phyloP scores from a whole-genome alignment of 2,888 invertebrate species.

The Protodeltote pygarga region DNA sequence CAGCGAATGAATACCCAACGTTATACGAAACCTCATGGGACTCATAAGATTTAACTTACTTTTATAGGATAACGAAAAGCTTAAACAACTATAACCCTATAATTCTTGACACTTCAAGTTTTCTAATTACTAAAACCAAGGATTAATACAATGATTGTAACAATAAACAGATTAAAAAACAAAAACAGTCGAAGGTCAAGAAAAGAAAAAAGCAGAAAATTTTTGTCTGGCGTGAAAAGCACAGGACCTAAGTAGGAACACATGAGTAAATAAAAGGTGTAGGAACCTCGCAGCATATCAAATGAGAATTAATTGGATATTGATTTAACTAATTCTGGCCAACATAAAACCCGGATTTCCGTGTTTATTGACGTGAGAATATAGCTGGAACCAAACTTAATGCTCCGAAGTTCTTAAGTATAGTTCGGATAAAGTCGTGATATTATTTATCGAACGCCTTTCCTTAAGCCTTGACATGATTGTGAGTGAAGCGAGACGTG shows the following conservation, averaged over 20 bases:
- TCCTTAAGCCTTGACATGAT: constrained; percentile 60
- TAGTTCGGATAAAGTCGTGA: constrained; percentile 37
- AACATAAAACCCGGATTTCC: background rate
- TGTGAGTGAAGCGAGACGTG: constrained; percentile 49
- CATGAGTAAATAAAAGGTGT: too few species aligned
- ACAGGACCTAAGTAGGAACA: constrained; percentile 2
- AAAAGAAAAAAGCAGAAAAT: constrained; percentile 2
- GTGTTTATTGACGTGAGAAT: background rate
- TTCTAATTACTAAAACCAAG: background rate
- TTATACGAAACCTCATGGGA: background rate
- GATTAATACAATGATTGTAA: constrained; percentile 1
- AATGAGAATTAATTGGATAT: constrained; percentile 7
- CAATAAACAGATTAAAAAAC: background rate
- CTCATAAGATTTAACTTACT: constrained; percentile 2
- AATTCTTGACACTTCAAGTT: background rate
- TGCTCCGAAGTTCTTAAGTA: constrained; percentile 11
- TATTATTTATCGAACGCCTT: constrained; percentile 54
- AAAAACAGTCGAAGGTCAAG: background rate
- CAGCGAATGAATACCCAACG: constrained; percentile 4
- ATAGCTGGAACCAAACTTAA: constrained; percentile 2
- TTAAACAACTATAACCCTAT: background rate
- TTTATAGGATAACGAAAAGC: background rate
- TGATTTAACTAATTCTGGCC: background rate
- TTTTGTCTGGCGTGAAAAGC: constrained; percentile 8
- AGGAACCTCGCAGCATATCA: constrained; percentile 16